These are phyloP conservation scores for Herpailurus yagouaroundi DNA, from an alignment of 2,113 vertebrate species.

Conservation along the genomic window DNA sequence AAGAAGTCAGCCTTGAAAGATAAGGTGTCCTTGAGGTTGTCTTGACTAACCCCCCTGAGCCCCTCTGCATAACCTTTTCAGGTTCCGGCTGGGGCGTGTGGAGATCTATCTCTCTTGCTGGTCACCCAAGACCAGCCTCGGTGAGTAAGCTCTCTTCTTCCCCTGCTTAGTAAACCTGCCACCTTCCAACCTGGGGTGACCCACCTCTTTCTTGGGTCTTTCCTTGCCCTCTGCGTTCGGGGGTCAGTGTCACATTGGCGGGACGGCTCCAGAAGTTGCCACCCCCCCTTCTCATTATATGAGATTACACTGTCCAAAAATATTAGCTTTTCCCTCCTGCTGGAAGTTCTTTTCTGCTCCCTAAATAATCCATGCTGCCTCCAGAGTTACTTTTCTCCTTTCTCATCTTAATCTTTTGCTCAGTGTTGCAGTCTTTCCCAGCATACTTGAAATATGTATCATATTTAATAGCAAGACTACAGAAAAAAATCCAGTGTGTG, in stretches of 20 bases:
- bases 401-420: neutral
- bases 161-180: neutral
- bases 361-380: neutral
- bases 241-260: neutral
- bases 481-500: neutral
- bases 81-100: neutral
- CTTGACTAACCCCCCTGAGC: neutral
- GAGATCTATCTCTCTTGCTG: neutral
- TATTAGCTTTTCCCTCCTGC: neutral
- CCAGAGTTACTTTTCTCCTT: constrained; percentile 12
- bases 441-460: neutral
- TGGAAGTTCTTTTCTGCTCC: neutral
- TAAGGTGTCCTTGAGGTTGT: neutral
- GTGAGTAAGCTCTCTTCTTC: neutral
- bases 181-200: neutral
- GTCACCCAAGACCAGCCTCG: neutral
- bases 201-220: neutral
- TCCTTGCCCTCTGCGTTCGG: rapidly evolving
- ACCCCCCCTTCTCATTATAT: neutral
- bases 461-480: neutral
- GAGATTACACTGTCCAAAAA: neutral
- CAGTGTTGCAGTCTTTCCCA: neutral
- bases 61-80: neutral
- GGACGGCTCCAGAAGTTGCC: neutral
- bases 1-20: neutral